Base-by-base conservation (phyloP, 2,797 vertebrate species). In the Xiphorhynchus erythropygius region DNA sequence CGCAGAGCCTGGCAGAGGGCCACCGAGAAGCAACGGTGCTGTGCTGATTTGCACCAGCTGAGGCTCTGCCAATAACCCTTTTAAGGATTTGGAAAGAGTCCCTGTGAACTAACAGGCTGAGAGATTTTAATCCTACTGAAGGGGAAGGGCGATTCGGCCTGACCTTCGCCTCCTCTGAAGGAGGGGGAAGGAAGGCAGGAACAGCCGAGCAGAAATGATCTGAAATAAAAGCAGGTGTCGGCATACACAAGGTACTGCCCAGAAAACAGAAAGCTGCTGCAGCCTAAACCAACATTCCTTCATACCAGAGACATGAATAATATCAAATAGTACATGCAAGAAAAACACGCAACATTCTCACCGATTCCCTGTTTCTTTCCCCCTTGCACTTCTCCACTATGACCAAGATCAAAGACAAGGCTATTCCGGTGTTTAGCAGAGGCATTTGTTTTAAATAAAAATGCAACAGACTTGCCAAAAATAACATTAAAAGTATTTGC, bases 41-140 rank as follows among this genome's bases (percentile, higher is more conserved):
- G 57, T 7, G 71, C 81, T 68, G 71, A 96, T 96, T 90, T 85
- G 89, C 68, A 94, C 81, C 2, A 18, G 69, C 89, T 83, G 44
- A 89, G 78, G 30, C 81, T 71, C 76, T 94, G 92, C 90, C 95
- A 95, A 88, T 84, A 94, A 93, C 85, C 83, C 85, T 91, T 94
- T 81, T 94, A 94, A 94, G 74, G 79, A 76, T 81, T 95, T 97
- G 96, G 95, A 96, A 93, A 44, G 59, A 73, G 63, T 81, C 89
- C 77, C 70, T 32, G 67, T 71, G 87, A 89, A 90, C 89, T 84
- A 93, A 88, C 2, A 87, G 47, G 62, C 74, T 8, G 16, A 67
- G 21, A 78, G 85, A 94, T 86, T 95, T 91, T 94, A 94, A 94
- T 90, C 63, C 0, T 0, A 94, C 73, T 19, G 63, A 86, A 91